phyloP scores from a whole-genome alignment of 53 echinoderm and acorn worm genomes.

The Holothuria scabra region DNA sequence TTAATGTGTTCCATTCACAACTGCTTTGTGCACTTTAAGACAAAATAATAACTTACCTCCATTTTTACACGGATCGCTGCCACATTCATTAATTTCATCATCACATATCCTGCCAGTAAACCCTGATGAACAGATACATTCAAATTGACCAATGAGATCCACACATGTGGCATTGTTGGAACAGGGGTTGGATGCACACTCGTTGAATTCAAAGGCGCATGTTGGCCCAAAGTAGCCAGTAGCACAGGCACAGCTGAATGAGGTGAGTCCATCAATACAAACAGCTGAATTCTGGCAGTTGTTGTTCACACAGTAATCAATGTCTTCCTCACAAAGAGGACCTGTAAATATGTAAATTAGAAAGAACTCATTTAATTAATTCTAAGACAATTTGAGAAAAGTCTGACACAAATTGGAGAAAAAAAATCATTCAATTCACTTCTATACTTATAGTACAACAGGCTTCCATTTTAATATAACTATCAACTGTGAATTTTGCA shows the following conservation, averaged over 20 bases:
- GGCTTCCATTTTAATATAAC: too few relatives aligned
- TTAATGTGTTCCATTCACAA: too few relatives aligned
- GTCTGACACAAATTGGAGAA: too few relatives aligned
- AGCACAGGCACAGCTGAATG: constrained; percentile 64
- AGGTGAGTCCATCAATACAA: constrained; percentile 62
- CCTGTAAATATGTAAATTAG: background rate
- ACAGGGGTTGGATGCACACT: constrained; percentile 72
- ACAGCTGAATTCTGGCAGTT: constrained; percentile 65
- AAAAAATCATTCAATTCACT: too few relatives aligned
- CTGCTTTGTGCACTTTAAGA: background rate
- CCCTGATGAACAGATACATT: constrained; percentile 61
- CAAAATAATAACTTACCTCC: constrained; percentile 47
- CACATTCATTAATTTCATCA: constrained; percentile 64
- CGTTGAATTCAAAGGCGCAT: constrained; percentile 74
- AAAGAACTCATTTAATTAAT: too few relatives aligned
- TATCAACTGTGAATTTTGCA: too few relatives aligned
- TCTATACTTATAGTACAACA: too few relatives aligned
- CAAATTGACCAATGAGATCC: constrained; percentile 62
- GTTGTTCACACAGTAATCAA: constrained; percentile 68
- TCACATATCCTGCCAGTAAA: constrained; percentile 58
- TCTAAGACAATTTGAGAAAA: too few relatives aligned
- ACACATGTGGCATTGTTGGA: constrained; percentile 67
- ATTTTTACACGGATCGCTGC: constrained; percentile 63
- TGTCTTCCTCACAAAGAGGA: background rate
- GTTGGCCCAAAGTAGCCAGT: constrained; percentile 76